Conservation (phyloP, 2,888 invertebrate genomes). For the Pterostichus niger region DNA sequence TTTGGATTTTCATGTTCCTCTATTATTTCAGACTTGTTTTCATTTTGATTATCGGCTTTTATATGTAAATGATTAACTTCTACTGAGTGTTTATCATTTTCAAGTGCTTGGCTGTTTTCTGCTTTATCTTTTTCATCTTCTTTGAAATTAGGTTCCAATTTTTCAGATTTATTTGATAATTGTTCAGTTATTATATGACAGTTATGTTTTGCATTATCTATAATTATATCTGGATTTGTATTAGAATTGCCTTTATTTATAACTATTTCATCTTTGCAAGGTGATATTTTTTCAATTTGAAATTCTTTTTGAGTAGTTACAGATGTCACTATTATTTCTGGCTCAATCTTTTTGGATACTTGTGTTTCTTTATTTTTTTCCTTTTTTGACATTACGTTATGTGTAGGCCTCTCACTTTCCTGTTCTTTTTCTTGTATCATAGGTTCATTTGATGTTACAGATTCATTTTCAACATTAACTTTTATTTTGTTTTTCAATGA, state of each 20-base stretch:
- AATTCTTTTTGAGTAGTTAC: not conserved
- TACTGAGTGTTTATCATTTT: not conserved
- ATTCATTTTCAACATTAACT: no score
- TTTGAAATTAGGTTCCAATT: conserved; percentile 11
- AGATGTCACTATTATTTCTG: not conserved
- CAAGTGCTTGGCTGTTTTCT: not conserved
- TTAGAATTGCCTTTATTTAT: not conserved
- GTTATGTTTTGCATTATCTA: no score
- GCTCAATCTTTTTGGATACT: not conserved
- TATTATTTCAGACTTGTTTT: not conserved
- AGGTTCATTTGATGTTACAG: not conserved
- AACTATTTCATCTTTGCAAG: not conserved
- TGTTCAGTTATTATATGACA: not conserved
- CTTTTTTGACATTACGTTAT: no score
- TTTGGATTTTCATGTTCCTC: no score
- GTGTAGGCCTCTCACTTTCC: no score
- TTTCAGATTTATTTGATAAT: conserved; percentile 6
- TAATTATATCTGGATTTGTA: no score
- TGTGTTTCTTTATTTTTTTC: no score
- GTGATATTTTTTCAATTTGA: not conserved
- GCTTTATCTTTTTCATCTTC: not conserved
- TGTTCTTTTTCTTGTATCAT: not conserved
- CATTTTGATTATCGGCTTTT: not conserved
- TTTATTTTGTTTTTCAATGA: not conserved
- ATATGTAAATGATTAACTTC: not conserved